These are phyloP conservation scores for Ptilorrhoa leucosticta DNA, from an alignment of 2,113 vertebrate genomes.

Conservation along the genomic window DNA sequence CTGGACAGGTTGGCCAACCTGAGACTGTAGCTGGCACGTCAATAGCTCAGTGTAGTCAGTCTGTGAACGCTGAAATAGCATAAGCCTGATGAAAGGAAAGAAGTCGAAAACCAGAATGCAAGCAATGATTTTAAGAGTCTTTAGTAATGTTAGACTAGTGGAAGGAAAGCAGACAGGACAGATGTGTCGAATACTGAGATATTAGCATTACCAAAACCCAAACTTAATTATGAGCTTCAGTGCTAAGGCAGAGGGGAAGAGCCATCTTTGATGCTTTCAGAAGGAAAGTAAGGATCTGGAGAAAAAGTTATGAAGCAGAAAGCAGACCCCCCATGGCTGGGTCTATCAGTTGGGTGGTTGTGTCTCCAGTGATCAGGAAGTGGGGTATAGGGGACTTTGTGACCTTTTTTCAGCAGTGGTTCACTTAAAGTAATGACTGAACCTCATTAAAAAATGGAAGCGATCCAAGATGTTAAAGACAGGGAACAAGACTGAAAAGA, in stretches of 20 bases:
- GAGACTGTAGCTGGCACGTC: background rate
- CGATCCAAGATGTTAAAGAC: background rate
- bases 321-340: background rate
- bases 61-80: background rate
- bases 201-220: background rate
- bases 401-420: background rate
- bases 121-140: background rate
- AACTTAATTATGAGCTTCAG: fast-evolving
- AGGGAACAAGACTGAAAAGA: background rate
- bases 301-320: background rate
- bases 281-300: background rate
- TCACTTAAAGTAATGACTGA: background rate
- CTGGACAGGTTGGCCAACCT: background rate
- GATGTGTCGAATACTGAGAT: fast-evolving
- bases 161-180: background rate
- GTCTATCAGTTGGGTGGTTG: background rate
- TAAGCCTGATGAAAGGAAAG: background rate
- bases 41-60: background rate
- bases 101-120: background rate
- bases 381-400: background rate
- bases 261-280: background rate
- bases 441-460: constrained; percentile 1
- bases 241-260: background rate
- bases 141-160: background rate
- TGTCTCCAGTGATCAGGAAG: background rate